These are phyloP conservation scores for Notodromas monacha DNA, from an alignment of 2,888 invertebrate species.

Conservation along the genomic window DNA sequence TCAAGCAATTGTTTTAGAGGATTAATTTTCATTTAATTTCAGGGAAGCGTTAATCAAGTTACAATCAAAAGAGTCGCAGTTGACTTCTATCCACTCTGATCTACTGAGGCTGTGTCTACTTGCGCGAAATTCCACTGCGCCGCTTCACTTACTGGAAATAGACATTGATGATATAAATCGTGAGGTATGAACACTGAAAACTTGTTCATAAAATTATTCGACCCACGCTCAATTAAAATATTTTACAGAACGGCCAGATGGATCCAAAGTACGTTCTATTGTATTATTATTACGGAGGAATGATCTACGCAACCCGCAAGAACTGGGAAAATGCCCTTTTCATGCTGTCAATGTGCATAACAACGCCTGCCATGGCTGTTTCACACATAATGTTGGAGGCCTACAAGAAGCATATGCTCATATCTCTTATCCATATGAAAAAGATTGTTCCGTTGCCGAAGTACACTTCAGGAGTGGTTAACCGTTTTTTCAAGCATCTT, in stretches of 20 bases:
- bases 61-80: too few relatives aligned
- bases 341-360: conserved; percentile 78
- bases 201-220: too few relatives aligned
- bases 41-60: too few relatives aligned
- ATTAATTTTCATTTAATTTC: too few relatives aligned
- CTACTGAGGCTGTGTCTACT: conserved; percentile 64
- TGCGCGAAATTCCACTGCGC: conserved; percentile 67
- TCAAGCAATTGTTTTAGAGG: too few relatives aligned
- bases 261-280: conserved; percentile 64
- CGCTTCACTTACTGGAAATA: conserved; percentile 48
- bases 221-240: conserved; percentile 10
- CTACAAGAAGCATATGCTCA: conserved; percentile 77
- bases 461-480: conserved; percentile 63
- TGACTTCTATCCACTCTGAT: conserved; percentile 77
- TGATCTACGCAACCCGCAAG: conserved; percentile 77
- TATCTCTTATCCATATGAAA: conserved; percentile 64
- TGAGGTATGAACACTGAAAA: conserved; percentile 23
- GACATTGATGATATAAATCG: conserved; percentile 70
- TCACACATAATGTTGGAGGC: conserved; percentile 91
- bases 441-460: conserved; percentile 59
- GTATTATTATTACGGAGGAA: conserved; percentile 88
- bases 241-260: conserved; percentile 33
- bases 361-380: conserved; percentile 71
- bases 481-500: conserved; percentile 46
- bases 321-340: conserved; percentile 70